phyloP scores from a whole-genome alignment of 2,797 vertebrate species.

The Spinus olivaceus region DNA sequence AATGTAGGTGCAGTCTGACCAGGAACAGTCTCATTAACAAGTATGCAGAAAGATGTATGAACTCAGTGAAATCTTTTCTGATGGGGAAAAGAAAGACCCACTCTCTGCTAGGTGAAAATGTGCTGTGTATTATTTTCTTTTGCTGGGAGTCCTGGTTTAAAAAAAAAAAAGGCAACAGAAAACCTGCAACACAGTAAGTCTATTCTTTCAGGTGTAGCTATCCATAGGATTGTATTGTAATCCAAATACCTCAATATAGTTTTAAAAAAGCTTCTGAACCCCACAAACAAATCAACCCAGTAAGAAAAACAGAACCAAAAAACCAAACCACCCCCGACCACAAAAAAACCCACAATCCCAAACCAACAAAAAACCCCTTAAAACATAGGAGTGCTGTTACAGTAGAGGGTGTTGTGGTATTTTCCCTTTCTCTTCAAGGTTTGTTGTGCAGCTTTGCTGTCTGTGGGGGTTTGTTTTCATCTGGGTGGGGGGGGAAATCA shows the following conservation, averaged over 20 bases:
- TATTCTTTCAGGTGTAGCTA: neutral
- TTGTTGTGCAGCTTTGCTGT: neutral
- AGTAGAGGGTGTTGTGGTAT: neutral
- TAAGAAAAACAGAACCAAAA: neutral
- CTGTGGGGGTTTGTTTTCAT: neutral
- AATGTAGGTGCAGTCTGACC: neutral
- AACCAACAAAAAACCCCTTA: neutral
- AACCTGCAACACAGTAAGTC: neutral
- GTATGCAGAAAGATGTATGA: neutral
- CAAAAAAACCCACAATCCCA: accelerated
- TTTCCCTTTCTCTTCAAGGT: neutral
- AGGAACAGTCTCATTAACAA: neutral
- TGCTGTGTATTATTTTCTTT: neutral
- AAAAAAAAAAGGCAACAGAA: neutral
- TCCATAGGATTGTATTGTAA: neutral
- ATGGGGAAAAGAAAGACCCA: neutral
- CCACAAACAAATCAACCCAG: neutral
- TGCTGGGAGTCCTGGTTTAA: neutral
- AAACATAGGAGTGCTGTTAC: neutral
- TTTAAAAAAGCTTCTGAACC: accelerated
- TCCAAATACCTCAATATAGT: neutral
- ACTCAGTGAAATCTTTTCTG: neutral
- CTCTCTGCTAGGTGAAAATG: neutral
- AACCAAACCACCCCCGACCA: neutral
- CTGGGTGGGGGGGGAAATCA: neutral